Base-by-base conservation (phyloP, 23 tunicate species). In the Oikopleura dioica region DNA sequence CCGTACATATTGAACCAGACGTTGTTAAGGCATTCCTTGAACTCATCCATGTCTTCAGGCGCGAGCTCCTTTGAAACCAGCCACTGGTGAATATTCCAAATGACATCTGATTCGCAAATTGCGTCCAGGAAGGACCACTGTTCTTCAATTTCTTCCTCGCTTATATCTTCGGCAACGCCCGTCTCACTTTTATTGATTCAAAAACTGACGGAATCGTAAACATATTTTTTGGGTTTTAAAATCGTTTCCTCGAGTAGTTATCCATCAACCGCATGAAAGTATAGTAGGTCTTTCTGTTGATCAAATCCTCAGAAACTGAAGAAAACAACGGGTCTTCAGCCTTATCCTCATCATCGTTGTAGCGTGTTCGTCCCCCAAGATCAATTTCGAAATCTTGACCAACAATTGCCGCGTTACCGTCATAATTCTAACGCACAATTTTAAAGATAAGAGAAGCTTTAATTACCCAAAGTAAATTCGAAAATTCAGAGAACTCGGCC, bases 301-400 rank as follows among this genome's bases (percentile, higher is more conserved):
- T 44, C 55, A 44, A 44, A 44, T 44, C 72, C 33, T 63, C 72
- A 28, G 72, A 63, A 16, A 63, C 72, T 31, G 30, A 63, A 24
- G 30, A 24, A 28, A 63, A 63, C 30, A 63, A 28, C 33, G 72
- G 72, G 2, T 63, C 72, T 63, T 63, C 72, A 12, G 72, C 72
- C 33, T 63, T 23, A 28, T 63, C 72, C 2, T 63, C 72, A 2
- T 63, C 72, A 16, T 63, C 72, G 72, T 63, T 24, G 26, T 63
- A 63, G 2, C 72, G 29, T 2, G 72, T 63, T 63, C 72, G 72
- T 63, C 72, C 72, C 5, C 72, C 72, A 24, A 63, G 33, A 28
- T 63, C 72, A 63, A 63, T 63, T 63, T 31, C 72, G 26, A 63
- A 63, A 28, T 63, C 72, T 63, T 63, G 72, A 31, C 26, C 72